Evolutionary conservation across 2,797 vertebrate genomes (phyloP), one percentile per base, ranked within the genome.

Genomic region (Echeneis naucrates): DNA sequence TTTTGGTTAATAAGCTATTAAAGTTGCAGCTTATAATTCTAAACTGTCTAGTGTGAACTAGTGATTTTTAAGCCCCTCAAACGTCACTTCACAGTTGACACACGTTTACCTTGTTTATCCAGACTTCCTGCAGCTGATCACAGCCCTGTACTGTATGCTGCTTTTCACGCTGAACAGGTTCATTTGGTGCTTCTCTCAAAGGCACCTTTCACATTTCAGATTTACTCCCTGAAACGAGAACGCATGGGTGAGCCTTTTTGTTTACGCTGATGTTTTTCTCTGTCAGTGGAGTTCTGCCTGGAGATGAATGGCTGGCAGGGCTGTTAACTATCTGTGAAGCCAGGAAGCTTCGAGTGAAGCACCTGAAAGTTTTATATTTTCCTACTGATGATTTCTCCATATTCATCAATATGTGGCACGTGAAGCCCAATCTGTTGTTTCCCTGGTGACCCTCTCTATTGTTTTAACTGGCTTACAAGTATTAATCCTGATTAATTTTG

Each of bases 261-360:
- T 14, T 56, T 62, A 10, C 45, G 42, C 11, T 38, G 24, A 0
- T 35, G 56, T 1, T 17, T 48, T 61, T 72, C 57, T 47, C 44
- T 8, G 32, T 24, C 42, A 69, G 32, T 33, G 1, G 8, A 79
- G 77, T 74, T 9, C 4, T 24, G 4, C 52, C 69, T 4, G 4
- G 45, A 63, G 78, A 48, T 48, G 45, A 68, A 56, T 71, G 54
- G 2, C 37, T 48, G 17, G 5, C 21, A 0, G n/a, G 12, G n/a
- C 44, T 50, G 38, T 17, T 33, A 57, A 16, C n/a, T 2, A 21
- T 16, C 51, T 17, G 24, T 3, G n/a, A 67, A 51, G 66, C n/a
- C 12, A 54, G 63, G n/a, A 40, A 71, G 65, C 32, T 56, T 26
- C 63, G 42, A 66, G n/a, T 27, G 21, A 53, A 65, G 54, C 55